Evolutionary conservation across 2,113 vertebrate species (phyloP), one percentile per base, ranked within the genome.

Genomic region (Thamnaconus septentrionalis): DNA sequence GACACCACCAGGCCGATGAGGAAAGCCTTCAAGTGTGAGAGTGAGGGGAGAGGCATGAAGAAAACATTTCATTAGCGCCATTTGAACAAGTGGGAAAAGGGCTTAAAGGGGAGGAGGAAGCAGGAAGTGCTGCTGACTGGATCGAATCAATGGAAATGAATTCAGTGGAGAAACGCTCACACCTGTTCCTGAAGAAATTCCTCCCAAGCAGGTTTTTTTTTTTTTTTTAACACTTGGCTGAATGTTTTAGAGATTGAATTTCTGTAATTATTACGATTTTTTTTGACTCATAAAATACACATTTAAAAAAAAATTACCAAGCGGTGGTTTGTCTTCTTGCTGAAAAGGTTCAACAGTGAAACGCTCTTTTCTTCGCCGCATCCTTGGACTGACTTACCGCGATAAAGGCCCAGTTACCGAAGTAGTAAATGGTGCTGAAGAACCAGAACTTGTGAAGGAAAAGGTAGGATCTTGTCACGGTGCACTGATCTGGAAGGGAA

Each of bases 401-500:
- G 76, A 99, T 95, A 76, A 99, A 99, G 5, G 92, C 94, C 97
- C 97, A 99, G 84, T 98, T 99, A 4, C 97, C 97, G 71, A 99
- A 98, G 88, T 99, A 99, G 89, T 99, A 99, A 6, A 93, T 93
- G 6, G 95, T 95, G 78, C 95, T 96, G 83, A 99, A 99, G 91
- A 99, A 99, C 97, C 97, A 99, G 82, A 99, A 99, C 80, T 98
- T 98, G 87, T 99, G 97, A 64, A 99, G 95, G 71, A 99, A 99
- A 1, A 99, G 91, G 69, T 99, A 99, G 0, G 96, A 95, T 68
- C 96, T 92, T 7, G 97, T 99, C 69, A 98, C 91, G 4, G 89
- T 96, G 80, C 97, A 99, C 55, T 99, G 92, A 80, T 99, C 97
- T 99, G 82, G 18, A 86, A 92, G 79, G 51, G 58, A 81, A 82